Conservation (phyloP, 2,888 invertebrate species). For the Idaea aversata region DNA sequence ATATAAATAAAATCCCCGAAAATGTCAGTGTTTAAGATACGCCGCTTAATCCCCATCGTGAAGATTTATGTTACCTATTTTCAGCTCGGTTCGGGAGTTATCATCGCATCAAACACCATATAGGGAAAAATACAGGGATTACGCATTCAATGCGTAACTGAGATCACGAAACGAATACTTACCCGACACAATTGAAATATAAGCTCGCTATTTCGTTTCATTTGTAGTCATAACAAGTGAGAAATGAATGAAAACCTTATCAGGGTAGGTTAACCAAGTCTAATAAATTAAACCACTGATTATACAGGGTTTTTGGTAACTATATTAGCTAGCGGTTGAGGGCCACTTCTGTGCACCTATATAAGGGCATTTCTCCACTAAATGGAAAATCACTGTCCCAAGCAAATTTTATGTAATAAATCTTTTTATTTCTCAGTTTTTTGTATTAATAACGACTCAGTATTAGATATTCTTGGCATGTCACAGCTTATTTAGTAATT, state of each 20-base stretch:
- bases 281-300: background rate
- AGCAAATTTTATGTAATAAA: too few relatives aligned
- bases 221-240: background rate
- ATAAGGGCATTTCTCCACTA: too few relatives aligned
- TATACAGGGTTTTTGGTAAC: background rate
- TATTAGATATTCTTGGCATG: too few relatives aligned
- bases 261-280: background rate
- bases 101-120: constrained; percentile 28
- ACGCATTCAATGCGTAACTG: constrained; percentile 26
- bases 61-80: constrained; percentile 26
- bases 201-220: background rate
- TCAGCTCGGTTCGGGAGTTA: constrained; percentile 32
- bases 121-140: constrained; percentile 29
- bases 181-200: background rate
- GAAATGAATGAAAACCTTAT: background rate
- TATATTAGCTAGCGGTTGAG: too few relatives aligned
- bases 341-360: too few relatives aligned
- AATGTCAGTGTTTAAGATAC: constrained; percentile 23
- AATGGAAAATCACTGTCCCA: too few relatives aligned
- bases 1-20: constrained; percentile 5
- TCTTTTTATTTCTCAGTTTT: too few relatives aligned
- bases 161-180: constrained; percentile 1
- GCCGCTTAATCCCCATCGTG: constrained; percentile 29
- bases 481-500: too few relatives aligned
- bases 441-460: too few relatives aligned